phyloP scores from a whole-genome alignment of 2,888 invertebrate species.

The Chironomus tentans region DNA sequence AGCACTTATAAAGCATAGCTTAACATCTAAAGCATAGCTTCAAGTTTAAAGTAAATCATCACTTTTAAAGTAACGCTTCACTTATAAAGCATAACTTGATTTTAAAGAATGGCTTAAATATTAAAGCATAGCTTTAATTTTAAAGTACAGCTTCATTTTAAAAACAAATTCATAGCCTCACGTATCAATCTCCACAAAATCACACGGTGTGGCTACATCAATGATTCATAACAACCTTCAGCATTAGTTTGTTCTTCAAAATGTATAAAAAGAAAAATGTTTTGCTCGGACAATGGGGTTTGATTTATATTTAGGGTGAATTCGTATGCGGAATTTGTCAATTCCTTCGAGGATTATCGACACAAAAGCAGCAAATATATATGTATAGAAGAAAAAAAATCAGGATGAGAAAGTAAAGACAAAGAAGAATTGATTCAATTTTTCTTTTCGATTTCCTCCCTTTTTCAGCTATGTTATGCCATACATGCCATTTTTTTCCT shows the following conservation, averaged over 20 bases:
- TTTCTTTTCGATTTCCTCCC: background rate
- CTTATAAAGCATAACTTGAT: no score
- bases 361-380: background rate
- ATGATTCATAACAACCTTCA: no score
- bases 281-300: slow-evolving; percentile 21
- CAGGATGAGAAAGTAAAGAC: background rate
- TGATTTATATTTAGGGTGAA: slow-evolving; percentile 23
- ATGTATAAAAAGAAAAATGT: slow-evolving; percentile 15
- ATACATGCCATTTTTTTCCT: background rate
- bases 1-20: no score
- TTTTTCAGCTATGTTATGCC: background rate
- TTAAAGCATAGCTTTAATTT: no score
- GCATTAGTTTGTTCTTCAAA: background rate
- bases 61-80: no score
- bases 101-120: no score
- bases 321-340: slow-evolving; percentile 23
- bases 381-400: background rate
- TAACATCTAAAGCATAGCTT: no score
- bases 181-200: background rate
- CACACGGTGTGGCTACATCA: no score
- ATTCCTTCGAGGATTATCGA: slow-evolving; percentile 22
- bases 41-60: no score
- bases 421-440: slow-evolving; percentile 25
- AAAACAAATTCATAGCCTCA: no score
- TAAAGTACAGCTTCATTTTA: no score